Evolutionary conservation across 2,113 vertebrate genomes (phyloP).

Genomic region (Chloebia gouldiae): DNA sequence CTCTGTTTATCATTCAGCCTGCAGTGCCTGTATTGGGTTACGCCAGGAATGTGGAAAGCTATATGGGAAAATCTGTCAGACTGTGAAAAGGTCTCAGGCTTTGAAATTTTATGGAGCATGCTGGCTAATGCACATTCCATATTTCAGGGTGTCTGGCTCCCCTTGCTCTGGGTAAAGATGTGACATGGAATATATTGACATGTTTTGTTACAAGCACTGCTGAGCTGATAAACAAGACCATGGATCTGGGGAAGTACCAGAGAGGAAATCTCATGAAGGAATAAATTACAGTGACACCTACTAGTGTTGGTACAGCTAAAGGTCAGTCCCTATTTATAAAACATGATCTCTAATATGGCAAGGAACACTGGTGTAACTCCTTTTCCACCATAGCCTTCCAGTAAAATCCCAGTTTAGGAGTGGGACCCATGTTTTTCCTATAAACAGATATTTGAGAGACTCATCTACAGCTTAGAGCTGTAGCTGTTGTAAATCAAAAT

Average conservation of each 20-base stretch:
- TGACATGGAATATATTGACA: neutral
- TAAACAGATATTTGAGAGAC: neutral
- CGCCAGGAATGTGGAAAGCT: constrained; percentile 45
- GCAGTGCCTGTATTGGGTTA: constrained; percentile 41
- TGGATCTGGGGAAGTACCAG: neutral
- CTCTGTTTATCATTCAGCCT: constrained; percentile 45
- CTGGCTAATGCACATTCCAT: constrained; percentile 45
- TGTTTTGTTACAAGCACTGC: neutral
- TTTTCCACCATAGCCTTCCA: neutral
- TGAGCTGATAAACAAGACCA: neutral
- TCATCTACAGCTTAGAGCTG: neutral
- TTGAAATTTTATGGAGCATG: constrained; percentile 41
- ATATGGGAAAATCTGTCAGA: constrained; percentile 45
- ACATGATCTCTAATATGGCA: neutral
- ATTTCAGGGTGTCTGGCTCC: constrained; percentile 9
- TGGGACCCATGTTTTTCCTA: neutral
- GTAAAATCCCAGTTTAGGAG: neutral
- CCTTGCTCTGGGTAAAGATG: neutral
- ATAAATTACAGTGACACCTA: neutral
- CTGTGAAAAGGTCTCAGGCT: constrained; percentile 20
- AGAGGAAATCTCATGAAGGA: neutral
- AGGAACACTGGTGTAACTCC: neutral
- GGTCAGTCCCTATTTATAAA: neutral
- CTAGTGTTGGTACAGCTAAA: neutral
- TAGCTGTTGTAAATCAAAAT: neutral